Percentiles rank a stretch among this genome's conserved stretches.
Conservation (phyloP, 1,140 invertebrate species). For the Episyrphus balteatus region DNA sequence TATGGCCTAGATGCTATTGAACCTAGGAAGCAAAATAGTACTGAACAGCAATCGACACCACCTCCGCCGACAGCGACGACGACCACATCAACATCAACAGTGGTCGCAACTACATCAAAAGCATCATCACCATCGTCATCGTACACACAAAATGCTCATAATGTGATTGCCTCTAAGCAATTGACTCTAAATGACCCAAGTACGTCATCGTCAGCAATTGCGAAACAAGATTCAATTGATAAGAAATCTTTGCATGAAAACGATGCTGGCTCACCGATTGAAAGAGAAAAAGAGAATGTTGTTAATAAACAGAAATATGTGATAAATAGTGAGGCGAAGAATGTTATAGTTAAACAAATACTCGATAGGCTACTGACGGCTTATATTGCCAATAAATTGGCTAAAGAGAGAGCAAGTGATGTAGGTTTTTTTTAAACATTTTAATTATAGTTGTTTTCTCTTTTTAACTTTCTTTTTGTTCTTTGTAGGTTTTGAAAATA, state of each 20-base stretch:
- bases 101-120: constrained; percentile 21
- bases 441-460: background rate
- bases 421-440: constrained; percentile 8
- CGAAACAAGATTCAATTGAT: constrained; percentile 18
- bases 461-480: background rate
- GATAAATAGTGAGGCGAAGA: constrained; percentile 24
- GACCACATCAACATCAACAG: constrained; percentile 6
- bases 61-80: background rate
- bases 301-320: constrained; percentile 27
- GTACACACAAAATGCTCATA: constrained; percentile 33
- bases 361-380: constrained; percentile 80
- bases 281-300: constrained; percentile 15
- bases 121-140: constrained; percentile 14
- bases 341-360: constrained; percentile 36
- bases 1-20: constrained; percentile 39
- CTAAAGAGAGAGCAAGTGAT: constrained; percentile 39
- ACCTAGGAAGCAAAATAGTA: constrained; percentile 12
- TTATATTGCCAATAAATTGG: constrained; percentile 71
- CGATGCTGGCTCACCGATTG: constrained; percentile 13
- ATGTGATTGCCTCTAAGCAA: constrained; percentile 26
- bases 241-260: constrained; percentile 18
- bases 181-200: constrained; percentile 24
- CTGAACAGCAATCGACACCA: constrained; percentile 17
- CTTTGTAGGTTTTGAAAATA: constrained; percentile 68
- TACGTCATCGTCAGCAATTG: constrained; percentile 8